phyloP scores from a whole-genome alignment of 2,888 invertebrate genomes.

The Limnephilus auricula region DNA sequence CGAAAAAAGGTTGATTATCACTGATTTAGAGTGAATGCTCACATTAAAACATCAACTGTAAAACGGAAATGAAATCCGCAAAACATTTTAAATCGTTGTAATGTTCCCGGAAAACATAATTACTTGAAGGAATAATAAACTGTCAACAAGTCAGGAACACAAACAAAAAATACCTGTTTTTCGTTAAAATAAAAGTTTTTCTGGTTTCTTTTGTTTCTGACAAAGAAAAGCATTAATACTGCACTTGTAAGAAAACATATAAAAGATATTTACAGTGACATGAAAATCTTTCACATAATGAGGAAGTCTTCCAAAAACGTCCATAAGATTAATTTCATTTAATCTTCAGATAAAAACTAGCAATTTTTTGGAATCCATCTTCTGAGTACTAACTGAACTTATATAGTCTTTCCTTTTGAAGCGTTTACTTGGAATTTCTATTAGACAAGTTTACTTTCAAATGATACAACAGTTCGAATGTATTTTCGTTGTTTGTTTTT shows the following conservation, averaged over 20 bases:
- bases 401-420: not conserved
- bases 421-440: not conserved
- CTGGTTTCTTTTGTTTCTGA: not conserved
- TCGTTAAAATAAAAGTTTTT: not conserved
- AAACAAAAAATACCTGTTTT: not conserved
- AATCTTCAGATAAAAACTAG: not conserved
- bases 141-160: not conserved
- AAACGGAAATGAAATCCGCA: not conserved
- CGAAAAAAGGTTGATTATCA: not conserved
- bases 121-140: not conserved
- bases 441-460: not conserved
- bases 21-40: not conserved
- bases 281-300: not conserved
- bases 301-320: not conserved
- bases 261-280: not conserved
- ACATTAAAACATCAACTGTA: not conserved
- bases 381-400: not conserved
- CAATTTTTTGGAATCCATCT: not conserved
- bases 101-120: not conserved
- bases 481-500: too few relatives aligned
- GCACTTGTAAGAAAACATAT: not conserved
- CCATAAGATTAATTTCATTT: not conserved
- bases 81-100: not conserved
- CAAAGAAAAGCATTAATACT: not conserved
- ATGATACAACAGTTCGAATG: not conserved